Evolutionary conservation across 2,888 invertebrate species (phyloP).

Genomic region (Zaprionus lineosus): DNA sequence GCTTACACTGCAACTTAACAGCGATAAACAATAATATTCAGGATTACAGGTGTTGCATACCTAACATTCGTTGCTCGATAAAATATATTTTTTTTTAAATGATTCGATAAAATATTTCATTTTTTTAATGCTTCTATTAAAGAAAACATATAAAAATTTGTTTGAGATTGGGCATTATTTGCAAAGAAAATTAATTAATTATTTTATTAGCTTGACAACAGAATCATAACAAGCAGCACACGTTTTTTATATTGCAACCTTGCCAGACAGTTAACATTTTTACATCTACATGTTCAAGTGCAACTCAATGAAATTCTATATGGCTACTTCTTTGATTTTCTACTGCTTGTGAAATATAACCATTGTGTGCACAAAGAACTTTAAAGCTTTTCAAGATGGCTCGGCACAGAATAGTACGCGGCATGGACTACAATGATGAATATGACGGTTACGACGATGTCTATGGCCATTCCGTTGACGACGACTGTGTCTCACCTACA

Average conservation of each 20-base stretch:
- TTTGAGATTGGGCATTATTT: no score
- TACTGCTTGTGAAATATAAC: constrained; percentile 58
- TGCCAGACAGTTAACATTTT: constrained; percentile 15
- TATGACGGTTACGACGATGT: constrained; percentile 91
- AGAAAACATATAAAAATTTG: no score
- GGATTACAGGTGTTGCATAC: background rate
- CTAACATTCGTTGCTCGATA: background rate
- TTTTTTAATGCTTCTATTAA: no score
- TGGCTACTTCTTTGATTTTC: constrained; percentile 12
- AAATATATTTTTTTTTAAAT: background rate
- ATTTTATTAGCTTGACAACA: no score
- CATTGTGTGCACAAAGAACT: background rate
- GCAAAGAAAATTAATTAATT: no score
- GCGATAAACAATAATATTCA: background rate
- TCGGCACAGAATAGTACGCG: constrained; percentile 92
- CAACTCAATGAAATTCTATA: constrained; percentile 40
- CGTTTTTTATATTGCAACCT: background rate
- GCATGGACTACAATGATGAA: constrained; percentile 93
- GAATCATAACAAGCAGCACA: background rate
- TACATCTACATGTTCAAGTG: constrained; percentile 24
- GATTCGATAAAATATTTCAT: no score
- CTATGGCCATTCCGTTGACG: constrained; percentile 97
- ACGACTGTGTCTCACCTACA: constrained; percentile 95
- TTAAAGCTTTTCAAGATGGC: constrained; percentile 86
- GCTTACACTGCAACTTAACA: constrained; percentile 9